Evolutionary conservation across 2,888 invertebrate species (phyloP), one percentile per base, ranked within the genome.

Genomic region (Tyria jacobaeae): DNA sequence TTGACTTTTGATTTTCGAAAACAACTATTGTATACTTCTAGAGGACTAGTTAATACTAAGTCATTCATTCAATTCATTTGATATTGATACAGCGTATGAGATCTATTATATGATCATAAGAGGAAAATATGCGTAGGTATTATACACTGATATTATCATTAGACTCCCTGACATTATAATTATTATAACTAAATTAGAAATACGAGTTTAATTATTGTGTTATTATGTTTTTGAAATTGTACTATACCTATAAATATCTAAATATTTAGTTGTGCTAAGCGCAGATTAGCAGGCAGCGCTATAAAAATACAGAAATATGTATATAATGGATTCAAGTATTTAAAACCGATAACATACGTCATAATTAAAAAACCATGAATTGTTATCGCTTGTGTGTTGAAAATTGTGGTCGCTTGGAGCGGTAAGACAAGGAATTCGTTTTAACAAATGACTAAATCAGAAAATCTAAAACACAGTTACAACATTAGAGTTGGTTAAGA

Each of bases 1-100:
- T 67, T 64, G 39, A 54, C n/a, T 55, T 60, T 44, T 55, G 17
- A 17, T 41, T 24, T 62, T 48, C 52, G 12, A 14, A 37, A n/a
- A 25, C 12, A 39, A 53, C 52, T 53, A 25, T 39, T 39, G 25
- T 53, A 15, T 37, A 25, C 37, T 53, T 53, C 52, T 15, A 52
- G 25, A 39, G 15, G 25, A 39, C n/a, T 25, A n/a, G 25, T 53
- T 53, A 10, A 39, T 25, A 37, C 37, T 52, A 3, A 24, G 35
- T n/a, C 1, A n/a, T n/a, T n/a, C n/a, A n/a, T n/a, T n/a, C n/a
- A n/a, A n/a, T n/a, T n/a, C 41, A 17, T 41, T 41, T 37, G 37
- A 24, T 52, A 24, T 37, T 25, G 25, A n/a, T 15, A 7, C 12
- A 25, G 7, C 10, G 9, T 41, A 1, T 17, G 17, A 2, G 9